Evolutionary conservation across 2,888 invertebrate genomes (phyloP), one percentile per base, ranked within the genome.

Genomic region (Cetonia aurata): DNA sequence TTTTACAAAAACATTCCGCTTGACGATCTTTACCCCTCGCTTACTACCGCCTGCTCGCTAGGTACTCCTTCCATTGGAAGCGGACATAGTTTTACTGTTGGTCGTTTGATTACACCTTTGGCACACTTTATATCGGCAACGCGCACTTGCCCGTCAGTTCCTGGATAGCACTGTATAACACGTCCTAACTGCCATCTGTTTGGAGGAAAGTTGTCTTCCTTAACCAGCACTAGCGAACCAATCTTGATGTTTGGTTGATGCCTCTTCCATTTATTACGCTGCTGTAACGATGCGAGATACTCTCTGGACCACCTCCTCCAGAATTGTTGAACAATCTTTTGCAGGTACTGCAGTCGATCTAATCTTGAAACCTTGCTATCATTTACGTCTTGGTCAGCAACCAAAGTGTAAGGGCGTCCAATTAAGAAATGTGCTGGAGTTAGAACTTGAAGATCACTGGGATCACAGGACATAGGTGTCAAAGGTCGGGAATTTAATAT

Each of bases 161-260:
- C n/a, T n/a, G 65, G 62, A 48, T 62, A 41, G n/a, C 44, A 15
- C 41, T 46, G 19, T 19, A 46, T 46, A n/a, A 65, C 33, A 12
- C 65, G 25, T 12, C 50, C 48, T 25, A 65, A 25, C 15, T 25
- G 17, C 65, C 50, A 65, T n/a, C 13, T 42, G 8, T 12, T 4
- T 12, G 65, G 33, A 25, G 65, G 65, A 1, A 65, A 19, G 50
- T 65, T 48, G 25, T 65, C 65, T 50, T 65, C 65, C 50, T 65
- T 65, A 10, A 65, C 31, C 13, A 50, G 3, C 6, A 65, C 50
- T 13, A 50, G 6, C 6, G 65, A 25, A 19, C 48, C 62, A 10
- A 33, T 13, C 33, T 46, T 46, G 46, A 46, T 46, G 46, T 46
- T 46, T 3, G 46, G 46, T 4, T 2, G 3, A 12, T 46, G 13